Evolutionary conservation across 2,113 vertebrate genomes (phyloP).

Genomic region (Protomyctophum bolini): DNA sequence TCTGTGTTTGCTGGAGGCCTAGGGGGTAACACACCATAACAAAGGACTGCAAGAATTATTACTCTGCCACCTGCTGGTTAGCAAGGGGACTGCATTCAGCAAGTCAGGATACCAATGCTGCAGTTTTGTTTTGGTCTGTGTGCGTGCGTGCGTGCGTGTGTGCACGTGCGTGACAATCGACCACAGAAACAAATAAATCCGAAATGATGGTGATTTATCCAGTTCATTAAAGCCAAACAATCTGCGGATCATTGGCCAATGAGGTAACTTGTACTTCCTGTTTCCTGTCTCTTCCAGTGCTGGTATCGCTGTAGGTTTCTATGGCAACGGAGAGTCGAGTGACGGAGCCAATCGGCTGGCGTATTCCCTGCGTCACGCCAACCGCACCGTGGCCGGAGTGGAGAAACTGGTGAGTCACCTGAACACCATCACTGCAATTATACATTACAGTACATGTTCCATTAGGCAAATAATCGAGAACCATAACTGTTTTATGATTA

Average conservation of each 20-base stretch:
- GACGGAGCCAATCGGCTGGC: slow-evolving; percentile 89
- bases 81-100: slow-evolving; percentile 29
- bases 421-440: no score
- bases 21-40: slow-evolving; percentile 46
- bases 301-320: slow-evolving; percentile 95
- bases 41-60: slow-evolving; percentile 25
- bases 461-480: no score
- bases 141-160: background rate
- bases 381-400: slow-evolving; percentile 90
- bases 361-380: slow-evolving; percentile 92
- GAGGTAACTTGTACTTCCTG: slow-evolving; percentile 25
- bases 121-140: slow-evolving; percentile 13
- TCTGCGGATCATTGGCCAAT: background rate
- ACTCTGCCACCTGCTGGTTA: slow-evolving; percentile 45
- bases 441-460: no score
- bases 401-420: slow-evolving; percentile 86
- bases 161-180: background rate
- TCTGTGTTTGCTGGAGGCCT: slow-evolving; percentile 25
- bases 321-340: slow-evolving; percentile 93
- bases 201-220: no score
- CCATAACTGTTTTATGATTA: no score
- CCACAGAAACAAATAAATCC: background rate
- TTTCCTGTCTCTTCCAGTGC: slow-evolving; percentile 75
- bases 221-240: no score
- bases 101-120: background rate